Evolutionary conservation across 2,888 invertebrate genomes (phyloP), one percentile per base, ranked within the genome.

Genomic region (Ophioninae sp.): DNA sequence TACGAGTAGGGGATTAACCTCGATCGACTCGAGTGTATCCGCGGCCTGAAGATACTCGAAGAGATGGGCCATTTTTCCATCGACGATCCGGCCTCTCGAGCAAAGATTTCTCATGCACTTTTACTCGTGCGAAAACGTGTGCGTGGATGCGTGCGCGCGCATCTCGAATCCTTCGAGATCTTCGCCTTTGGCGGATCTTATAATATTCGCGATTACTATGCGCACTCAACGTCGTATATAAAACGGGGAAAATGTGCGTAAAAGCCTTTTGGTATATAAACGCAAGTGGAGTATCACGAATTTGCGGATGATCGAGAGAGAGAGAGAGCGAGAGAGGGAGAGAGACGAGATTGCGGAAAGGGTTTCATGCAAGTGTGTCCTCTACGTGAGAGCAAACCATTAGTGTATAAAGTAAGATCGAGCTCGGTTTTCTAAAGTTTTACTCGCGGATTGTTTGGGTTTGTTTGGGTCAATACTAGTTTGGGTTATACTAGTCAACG

Each of bases 141-240:
- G 30, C 3, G 13, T 39, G n/a, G 58, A 71, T 44, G 10, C 41
- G 71, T 59, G 69, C 68, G 56, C 44, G 39, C 30, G 30, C 30
- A 30, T 30, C 30, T 63, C 41, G 76, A 63, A 80, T 83, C 80
- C 74, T 67, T 79, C 73, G 75, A 81, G 75, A 73, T 84, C 73
- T 79, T 69, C 65, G 79, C 84, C 87, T 86, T 87, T 85, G 83
- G 81, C 79, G 73, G 84, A 79, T 84, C 84, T 83, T 85, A 86
- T 87, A 87, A 88, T 88, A 83, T 72, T 67, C 39, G 73, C 86
- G 84, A 88, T 88, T 88, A 84, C 86, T 87, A 87, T 88, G 88
- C 88, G 82, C 81, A 69, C 83, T 85, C 84, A 69, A 68, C 59
- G 85, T 83, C 85, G 79, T 85, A 87, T 51, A 51, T 87, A 85